Conservation (phyloP, 2,113 vertebrate genomes). For the Platysternon megacephalum region DNA sequence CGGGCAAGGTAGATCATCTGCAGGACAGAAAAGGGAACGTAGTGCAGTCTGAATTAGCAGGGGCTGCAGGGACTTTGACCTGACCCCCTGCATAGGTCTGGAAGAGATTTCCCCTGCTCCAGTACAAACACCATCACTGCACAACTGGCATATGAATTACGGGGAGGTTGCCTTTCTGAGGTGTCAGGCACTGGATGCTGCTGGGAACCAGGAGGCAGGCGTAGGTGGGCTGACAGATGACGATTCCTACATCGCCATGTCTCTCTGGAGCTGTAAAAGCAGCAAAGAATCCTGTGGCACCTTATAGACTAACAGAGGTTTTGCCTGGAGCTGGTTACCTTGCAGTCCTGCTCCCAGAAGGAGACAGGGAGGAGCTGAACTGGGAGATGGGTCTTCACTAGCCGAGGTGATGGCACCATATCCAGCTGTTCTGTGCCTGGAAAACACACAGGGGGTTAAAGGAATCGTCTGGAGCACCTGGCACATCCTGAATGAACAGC, state of each 20-base stretch:
- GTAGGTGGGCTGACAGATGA: neutral
- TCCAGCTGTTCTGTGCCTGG: conserved; percentile 77
- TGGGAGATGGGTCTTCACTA: conserved; percentile 86
- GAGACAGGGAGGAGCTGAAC: conserved; percentile 81
- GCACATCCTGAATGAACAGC: neutral
- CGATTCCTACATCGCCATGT: fast-evolving
- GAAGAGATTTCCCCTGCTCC: neutral
- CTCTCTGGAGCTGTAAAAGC: neutral
- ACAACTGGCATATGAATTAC: neutral
- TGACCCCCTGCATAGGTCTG: neutral
- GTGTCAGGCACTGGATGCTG: neutral
- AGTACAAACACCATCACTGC: neutral
- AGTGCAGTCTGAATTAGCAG: neutral
- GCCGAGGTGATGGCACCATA: conserved; percentile 74
- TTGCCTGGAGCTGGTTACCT: conserved; percentile 71
- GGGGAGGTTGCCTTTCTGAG: neutral
- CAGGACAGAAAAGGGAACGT: neutral
- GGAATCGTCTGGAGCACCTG: neutral
- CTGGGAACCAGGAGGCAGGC: neutral
- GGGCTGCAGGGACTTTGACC: neutral
- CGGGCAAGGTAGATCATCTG: conserved; percentile 82
- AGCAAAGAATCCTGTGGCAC: no score
- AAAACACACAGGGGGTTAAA: neutral
- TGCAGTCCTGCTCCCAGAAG: conserved; percentile 85
- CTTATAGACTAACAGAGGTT: no score